Conservation (phyloP, 92 coral and sea anemone species). For the Epizoanthus fatuus region DNA sequence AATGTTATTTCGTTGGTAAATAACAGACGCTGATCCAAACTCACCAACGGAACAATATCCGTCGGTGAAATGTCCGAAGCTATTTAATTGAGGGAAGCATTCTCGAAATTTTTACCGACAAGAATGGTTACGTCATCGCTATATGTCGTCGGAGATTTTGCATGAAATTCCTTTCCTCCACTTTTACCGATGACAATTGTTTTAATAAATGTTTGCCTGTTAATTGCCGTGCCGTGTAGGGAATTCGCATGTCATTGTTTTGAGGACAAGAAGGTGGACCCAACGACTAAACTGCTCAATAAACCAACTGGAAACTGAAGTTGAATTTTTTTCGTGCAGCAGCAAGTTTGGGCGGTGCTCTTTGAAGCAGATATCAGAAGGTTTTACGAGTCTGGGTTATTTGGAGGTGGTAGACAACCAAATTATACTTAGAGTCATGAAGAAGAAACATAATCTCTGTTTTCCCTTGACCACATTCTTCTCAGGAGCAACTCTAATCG, state of each 20-base stretch:
- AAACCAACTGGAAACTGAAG: constrained; percentile 11
- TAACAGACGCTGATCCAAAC: too few relatives aligned
- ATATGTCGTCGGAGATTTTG: too few relatives aligned
- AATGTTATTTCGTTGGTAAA: too few relatives aligned
- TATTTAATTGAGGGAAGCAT: too few relatives aligned
- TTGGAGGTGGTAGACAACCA: constrained; percentile 45
- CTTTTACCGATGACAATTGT: constrained; percentile 53
- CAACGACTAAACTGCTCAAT: background rate
- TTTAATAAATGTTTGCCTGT: constrained; percentile 52
- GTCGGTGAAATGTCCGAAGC: too few relatives aligned
- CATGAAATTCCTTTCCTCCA: too few relatives aligned
- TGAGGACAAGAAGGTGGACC: background rate
- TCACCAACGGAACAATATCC: too few relatives aligned
- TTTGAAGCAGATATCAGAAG: constrained; percentile 44
- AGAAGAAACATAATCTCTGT: constrained; percentile 37
- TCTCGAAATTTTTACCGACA: too few relatives aligned
- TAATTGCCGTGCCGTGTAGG: constrained; percentile 35
- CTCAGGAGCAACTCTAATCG: constrained; percentile 41
- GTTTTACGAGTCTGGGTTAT: constrained; percentile 36
- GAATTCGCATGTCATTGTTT: constrained; percentile 31
- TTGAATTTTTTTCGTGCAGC: constrained; percentile 30
- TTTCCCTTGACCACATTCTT: constrained; percentile 48
- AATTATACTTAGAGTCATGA: constrained; percentile 32
- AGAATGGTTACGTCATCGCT: too few relatives aligned
- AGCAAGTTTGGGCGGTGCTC: constrained; percentile 30